A percentile compares a stretch with the other conserved stretches of the same genome.
These are phyloP conservation scores for Melipona beecheii DNA, from an alignment of 2,888 invertebrate species.

Conservation along the genomic window DNA sequence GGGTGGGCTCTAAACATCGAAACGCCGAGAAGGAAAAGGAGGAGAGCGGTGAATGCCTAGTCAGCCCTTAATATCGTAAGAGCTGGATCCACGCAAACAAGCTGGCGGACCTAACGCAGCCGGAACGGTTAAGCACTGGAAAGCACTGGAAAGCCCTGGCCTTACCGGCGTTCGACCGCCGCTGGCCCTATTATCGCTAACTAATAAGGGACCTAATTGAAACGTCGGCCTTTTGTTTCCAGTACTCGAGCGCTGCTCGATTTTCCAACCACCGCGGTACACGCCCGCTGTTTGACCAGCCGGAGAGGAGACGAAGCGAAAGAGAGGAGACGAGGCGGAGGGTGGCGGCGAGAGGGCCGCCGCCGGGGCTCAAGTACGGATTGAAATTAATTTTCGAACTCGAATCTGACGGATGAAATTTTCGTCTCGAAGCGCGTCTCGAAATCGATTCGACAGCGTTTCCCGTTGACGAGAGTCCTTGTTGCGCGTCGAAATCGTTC, in stretches of 20 bases:
- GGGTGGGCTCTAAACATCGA: constrained; percentile 62
- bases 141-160: constrained; percentile 80
- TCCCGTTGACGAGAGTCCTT: not conserved
- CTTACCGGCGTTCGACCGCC: constrained; percentile 63
- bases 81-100: constrained; percentile 83
- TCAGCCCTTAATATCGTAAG: constrained; percentile 84
- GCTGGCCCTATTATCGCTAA: constrained; percentile 82
- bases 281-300: constrained; percentile 60
- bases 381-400: constrained; percentile 67
- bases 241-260: constrained; percentile 67
- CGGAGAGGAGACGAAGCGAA: constrained; percentile 10
- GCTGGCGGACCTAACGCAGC: constrained; percentile 76
- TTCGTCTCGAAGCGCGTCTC: constrained; percentile 42
- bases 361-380: constrained; percentile 44
- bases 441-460: constrained; percentile 39
- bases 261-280: constrained; percentile 57
- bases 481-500: not conserved
- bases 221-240: constrained; percentile 80
- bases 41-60: constrained; percentile 78
- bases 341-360: not conserved
- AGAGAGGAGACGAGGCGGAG: not conserved
- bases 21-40: constrained; percentile 5
- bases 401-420: constrained; percentile 53
- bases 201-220: constrained; percentile 84
- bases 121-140: constrained; percentile 80